These are phyloP conservation scores for Lasioglossum albipes DNA, from an alignment of 1,140 invertebrate species.

Conservation along the genomic window DNA sequence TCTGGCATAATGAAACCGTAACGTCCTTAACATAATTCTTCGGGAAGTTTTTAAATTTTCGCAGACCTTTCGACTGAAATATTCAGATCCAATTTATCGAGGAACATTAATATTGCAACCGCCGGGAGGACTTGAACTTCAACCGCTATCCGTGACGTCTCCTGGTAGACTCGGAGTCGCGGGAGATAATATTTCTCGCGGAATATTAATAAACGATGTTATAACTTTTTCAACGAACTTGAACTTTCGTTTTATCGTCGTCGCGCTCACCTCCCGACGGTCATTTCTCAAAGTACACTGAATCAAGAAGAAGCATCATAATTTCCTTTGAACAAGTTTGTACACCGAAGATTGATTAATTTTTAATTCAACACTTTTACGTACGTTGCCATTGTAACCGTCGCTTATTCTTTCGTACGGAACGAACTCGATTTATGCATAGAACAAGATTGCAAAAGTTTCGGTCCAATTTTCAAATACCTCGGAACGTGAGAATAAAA, in stretches of 20 bases:
- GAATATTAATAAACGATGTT: conserved; percentile 3
- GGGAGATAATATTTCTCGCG: background rate
- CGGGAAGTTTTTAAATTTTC: background rate
- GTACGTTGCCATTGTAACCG: background rate
- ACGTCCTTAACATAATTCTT: background rate
- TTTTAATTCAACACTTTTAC: background rate
- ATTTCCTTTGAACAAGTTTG: background rate
- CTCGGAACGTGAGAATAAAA: too few relatives aligned
- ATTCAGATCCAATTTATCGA: background rate
- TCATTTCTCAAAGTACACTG: background rate
- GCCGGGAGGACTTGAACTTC: background rate
- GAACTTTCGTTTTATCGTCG: background rate
- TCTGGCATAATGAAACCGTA: background rate
- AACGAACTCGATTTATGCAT: too few relatives aligned
- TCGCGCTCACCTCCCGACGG: background rate
- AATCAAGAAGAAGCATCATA: background rate
- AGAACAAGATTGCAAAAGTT: too few relatives aligned
- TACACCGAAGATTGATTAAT: background rate
- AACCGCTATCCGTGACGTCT: background rate
- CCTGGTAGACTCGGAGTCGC: background rate
- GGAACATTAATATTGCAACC: conserved; percentile 6
- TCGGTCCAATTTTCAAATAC: too few relatives aligned
- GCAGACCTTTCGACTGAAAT: background rate
- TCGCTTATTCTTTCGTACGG: too few relatives aligned
- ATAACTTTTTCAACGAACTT: background rate